phyloP scores from a whole-genome alignment of 2,113 vertebrate genomes.

The Phalacrocorax carbo region DNA sequence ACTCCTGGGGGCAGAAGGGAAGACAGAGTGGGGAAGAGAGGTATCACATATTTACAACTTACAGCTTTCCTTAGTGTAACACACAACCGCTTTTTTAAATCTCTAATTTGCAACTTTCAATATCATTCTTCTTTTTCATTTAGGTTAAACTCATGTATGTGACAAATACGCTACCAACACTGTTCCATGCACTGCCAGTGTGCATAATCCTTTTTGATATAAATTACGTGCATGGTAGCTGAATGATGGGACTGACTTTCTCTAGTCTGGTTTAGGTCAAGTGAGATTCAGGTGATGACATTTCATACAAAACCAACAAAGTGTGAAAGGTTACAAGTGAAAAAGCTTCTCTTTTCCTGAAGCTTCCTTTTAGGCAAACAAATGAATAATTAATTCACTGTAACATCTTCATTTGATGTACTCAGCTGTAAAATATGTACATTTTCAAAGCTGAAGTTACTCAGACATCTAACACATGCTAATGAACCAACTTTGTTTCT shows the following conservation, averaged over 20 bases:
- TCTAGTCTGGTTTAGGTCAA: constrained; percentile 12
- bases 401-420: constrained; percentile 51
- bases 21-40: background rate
- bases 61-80: background rate
- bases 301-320: constrained; percentile 52
- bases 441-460: constrained; percentile 41
- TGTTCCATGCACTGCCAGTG: background rate
- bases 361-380: constrained; percentile 28
- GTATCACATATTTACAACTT: background rate
- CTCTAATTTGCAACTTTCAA: background rate
- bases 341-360: background rate
- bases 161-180: constrained; percentile 6
- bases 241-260: constrained; percentile 11
- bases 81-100: background rate
- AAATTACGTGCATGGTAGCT: background rate
- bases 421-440: constrained; percentile 43
- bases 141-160: background rate
- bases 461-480: constrained; percentile 47
- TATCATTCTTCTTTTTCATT: background rate
- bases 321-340: constrained; percentile 46
- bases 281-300: constrained; percentile 7
- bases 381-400: constrained; percentile 54
- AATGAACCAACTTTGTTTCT: constrained; percentile 31
- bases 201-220: background rate
- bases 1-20: background rate